phyloP scores from a whole-genome alignment of 1,140 invertebrate genomes.

The Macrosteles quadrilineatus region DNA sequence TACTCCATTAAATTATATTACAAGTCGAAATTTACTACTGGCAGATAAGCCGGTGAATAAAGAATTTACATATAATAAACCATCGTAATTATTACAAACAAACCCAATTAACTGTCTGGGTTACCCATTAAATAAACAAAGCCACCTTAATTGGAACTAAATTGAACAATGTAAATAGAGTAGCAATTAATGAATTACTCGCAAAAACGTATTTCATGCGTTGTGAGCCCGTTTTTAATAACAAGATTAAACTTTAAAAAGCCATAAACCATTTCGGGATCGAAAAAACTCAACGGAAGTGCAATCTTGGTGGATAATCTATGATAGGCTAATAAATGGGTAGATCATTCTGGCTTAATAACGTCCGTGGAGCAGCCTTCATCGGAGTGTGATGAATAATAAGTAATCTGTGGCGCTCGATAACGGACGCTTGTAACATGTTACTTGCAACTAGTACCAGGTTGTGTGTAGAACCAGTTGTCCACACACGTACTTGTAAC shows the following conservation, averaged over 20 bases:
- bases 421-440: too few species aligned
- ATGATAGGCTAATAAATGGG: neutral
- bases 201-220: slow-evolving; percentile 24
- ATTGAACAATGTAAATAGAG: slow-evolving; percentile 26
- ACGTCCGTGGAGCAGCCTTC: too few species aligned
- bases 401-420: too few species aligned
- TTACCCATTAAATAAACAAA: slow-evolving; percentile 17
- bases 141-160: slow-evolving; percentile 23
- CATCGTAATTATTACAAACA: slow-evolving; percentile 17
- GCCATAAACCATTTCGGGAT: slow-evolving; percentile 15
- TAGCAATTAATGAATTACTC: slow-evolving; percentile 19
- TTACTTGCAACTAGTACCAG: too few species aligned
- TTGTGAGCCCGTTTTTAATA: slow-evolving; percentile 8
- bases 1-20: slow-evolving; percentile 12
- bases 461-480: too few species aligned
- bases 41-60: neutral
- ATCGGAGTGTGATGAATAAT: too few species aligned
- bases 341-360: neutral
- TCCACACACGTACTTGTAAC: too few species aligned
- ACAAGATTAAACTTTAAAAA: slow-evolving; percentile 16
- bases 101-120: slow-evolving; percentile 15
- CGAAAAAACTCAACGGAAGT: neutral
- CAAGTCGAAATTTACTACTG: slow-evolving; percentile 8
- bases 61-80: slow-evolving; percentile 22
- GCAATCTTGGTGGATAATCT: neutral